Evolutionary conservation across 2,113 vertebrate genomes (phyloP).

Genomic region (Noturus placidus): DNA sequence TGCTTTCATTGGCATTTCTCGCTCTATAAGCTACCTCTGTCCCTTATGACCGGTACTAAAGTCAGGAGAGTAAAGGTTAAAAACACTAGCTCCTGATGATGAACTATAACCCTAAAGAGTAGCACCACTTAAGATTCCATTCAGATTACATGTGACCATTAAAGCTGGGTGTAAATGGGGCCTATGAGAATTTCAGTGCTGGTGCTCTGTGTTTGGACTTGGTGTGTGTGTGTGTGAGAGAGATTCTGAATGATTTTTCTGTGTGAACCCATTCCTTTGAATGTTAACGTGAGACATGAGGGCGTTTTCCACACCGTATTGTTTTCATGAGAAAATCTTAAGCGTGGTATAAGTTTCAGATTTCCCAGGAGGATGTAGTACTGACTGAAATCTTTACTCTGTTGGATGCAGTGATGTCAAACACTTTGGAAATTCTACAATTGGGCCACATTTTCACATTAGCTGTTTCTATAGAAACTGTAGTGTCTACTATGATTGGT

Average conservation of each 20-base stretch:
- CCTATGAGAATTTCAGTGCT: neutral
- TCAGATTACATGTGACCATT: neutral
- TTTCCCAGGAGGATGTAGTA: neutral
- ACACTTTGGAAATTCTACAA: neutral
- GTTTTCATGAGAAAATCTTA: conserved; percentile 5
- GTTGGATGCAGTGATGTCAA: neutral
- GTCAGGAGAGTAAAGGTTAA: neutral
- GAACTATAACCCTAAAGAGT: neutral
- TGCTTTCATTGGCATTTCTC: neutral
- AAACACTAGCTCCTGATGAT: neutral
- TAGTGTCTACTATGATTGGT: neutral
- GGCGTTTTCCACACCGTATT: neutral
- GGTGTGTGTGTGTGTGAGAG: neutral
- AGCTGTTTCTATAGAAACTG: neutral
- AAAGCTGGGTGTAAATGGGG: neutral
- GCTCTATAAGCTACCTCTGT: neutral
- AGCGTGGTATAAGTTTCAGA: neutral
- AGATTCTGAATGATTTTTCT: neutral
- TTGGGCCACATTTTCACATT: neutral
- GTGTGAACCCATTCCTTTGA: neutral
- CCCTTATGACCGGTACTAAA: neutral
- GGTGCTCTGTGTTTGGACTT: neutral
- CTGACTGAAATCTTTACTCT: neutral
- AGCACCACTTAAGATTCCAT: neutral
- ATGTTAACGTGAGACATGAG: neutral